Evolutionary conservation across 2,888 invertebrate genomes (phyloP).

Genomic region (Nemapogon koenigi): DNA sequence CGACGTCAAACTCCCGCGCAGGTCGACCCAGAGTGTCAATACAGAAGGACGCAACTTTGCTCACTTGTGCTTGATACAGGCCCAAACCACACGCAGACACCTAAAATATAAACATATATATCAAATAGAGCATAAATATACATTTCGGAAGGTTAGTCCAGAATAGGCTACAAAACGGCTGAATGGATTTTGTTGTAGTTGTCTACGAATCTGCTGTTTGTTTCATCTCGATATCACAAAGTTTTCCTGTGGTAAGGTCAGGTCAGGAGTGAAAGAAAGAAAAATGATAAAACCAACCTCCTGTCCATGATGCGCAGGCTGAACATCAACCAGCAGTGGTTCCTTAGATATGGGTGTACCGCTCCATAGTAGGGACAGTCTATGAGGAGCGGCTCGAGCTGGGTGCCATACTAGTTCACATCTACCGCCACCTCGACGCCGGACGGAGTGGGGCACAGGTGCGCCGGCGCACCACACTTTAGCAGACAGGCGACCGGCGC

Average conservation of each 20-base stretch:
- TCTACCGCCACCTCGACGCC: constrained; percentile 72
- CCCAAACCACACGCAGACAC: constrained; percentile 82
- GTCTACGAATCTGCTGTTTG: too few relatives aligned
- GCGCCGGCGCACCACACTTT: constrained; percentile 81
- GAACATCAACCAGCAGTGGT: constrained; percentile 62
- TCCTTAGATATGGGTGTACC: constrained; percentile 72
- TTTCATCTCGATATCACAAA: too few relatives aligned
- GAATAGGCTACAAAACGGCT: too few relatives aligned
- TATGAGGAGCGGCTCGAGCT: constrained; percentile 84
- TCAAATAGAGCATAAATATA: too few relatives aligned
- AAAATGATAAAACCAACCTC: too few relatives aligned
- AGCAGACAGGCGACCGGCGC: constrained; percentile 83
- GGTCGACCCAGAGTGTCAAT: constrained; percentile 87
- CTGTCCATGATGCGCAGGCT: constrained; percentile 72
- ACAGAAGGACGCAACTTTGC: constrained; percentile 84
- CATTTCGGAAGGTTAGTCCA: too few relatives aligned
- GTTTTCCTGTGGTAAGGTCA: too few relatives aligned
- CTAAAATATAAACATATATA: constrained; percentile 26
- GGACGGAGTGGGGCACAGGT: constrained; percentile 82
- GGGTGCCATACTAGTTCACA: constrained; percentile 91
- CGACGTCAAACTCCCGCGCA: constrained; percentile 89
- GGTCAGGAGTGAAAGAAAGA: too few relatives aligned
- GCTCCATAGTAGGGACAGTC: constrained; percentile 85
- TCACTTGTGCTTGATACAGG: constrained; percentile 83
- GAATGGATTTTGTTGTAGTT: too few relatives aligned